Conservation (phyloP, 2,797 vertebrate species). For the Acrossocheilus wenchowensis region DNA sequence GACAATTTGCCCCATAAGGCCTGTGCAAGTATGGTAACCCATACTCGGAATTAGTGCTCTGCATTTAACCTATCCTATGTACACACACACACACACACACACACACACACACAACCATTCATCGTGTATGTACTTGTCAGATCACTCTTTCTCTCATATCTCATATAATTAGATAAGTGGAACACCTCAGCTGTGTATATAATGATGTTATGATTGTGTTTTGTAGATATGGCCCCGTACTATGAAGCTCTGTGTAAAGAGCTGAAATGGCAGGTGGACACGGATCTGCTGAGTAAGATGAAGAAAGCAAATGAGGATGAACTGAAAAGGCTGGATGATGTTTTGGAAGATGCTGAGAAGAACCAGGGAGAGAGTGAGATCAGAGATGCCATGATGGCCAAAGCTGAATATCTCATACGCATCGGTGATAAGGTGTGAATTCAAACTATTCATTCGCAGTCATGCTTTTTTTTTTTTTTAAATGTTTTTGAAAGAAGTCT, state of each 20-base stretch:
- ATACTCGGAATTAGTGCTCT: no score
- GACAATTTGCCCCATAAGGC: no score
- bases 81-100: no score
- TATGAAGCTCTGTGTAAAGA: slow-evolving; percentile 94
- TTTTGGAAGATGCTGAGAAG: slow-evolving; percentile 95
- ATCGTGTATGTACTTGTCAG: no score
- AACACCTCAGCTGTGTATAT: neutral
- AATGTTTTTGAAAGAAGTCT: neutral
- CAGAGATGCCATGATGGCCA: slow-evolving; percentile 97
- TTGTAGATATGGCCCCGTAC: slow-evolving; percentile 94
- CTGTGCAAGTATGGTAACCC: no score
- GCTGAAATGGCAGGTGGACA: slow-evolving; percentile 91
- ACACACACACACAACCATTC: no score
- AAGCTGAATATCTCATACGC: slow-evolving; percentile 94
- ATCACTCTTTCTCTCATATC: neutral
- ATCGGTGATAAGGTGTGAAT: slow-evolving; percentile 92
- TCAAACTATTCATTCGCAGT: neutral
- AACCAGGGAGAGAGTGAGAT: slow-evolving; percentile 97
- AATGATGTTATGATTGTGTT: slow-evolving; percentile 6
- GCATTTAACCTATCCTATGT: no score
- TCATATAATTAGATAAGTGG: neutral
- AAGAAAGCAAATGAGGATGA: slow-evolving; percentile 97
- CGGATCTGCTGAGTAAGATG: slow-evolving; percentile 90
- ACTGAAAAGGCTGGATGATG: slow-evolving; percentile 89
- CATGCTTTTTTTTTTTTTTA: neutral